Evolutionary conservation across 2,113 vertebrate species (phyloP).

Genomic region (Gadus chalcogrammus): DNA sequence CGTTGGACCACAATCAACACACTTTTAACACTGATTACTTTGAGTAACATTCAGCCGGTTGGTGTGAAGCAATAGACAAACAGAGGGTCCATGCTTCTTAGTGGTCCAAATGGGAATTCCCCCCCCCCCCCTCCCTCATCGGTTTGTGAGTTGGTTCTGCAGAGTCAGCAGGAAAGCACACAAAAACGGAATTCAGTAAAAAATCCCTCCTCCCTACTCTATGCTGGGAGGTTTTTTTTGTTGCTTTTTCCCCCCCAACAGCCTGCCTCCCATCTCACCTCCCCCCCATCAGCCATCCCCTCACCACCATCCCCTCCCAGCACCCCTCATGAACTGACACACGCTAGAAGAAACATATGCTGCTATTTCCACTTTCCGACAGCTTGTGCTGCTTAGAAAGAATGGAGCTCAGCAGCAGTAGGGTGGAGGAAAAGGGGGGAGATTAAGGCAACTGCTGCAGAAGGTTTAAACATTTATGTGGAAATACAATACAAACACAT

Average conservation of each 20-base stretch:
- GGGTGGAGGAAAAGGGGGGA: constrained; percentile 47
- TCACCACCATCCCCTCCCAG: constrained; percentile 52
- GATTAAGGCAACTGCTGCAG: constrained; percentile 31
- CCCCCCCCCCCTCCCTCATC: constrained; percentile 64
- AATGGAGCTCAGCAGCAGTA: constrained; percentile 56
- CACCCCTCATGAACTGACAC: constrained; percentile 67
- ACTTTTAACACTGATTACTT: background rate
- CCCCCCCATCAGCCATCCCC: constrained; percentile 55
- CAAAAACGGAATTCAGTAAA: constrained; percentile 77
- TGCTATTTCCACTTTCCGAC: constrained; percentile 72
- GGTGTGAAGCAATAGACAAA: background rate
- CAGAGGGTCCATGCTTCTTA: constrained; percentile 64
- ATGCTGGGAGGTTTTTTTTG: constrained; percentile 47
- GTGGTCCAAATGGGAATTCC: constrained; percentile 61
- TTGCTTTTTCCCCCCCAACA: constrained; percentile 45
- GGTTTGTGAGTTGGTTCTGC: constrained; percentile 71
- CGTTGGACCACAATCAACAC: background rate
- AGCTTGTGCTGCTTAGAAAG: constrained; percentile 70
- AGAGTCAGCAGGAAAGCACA: constrained; percentile 74
- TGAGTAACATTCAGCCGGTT: background rate
- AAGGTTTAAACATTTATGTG: constrained; percentile 3
- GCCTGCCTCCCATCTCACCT: constrained; percentile 61
- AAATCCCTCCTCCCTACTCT: constrained; percentile 52
- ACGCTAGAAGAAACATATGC: constrained; percentile 78
- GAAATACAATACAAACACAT: no score